Evolutionary conservation across 64 coral and sea anemone species (phyloP).

Genomic region (Pocillopora verrucosa): DNA sequence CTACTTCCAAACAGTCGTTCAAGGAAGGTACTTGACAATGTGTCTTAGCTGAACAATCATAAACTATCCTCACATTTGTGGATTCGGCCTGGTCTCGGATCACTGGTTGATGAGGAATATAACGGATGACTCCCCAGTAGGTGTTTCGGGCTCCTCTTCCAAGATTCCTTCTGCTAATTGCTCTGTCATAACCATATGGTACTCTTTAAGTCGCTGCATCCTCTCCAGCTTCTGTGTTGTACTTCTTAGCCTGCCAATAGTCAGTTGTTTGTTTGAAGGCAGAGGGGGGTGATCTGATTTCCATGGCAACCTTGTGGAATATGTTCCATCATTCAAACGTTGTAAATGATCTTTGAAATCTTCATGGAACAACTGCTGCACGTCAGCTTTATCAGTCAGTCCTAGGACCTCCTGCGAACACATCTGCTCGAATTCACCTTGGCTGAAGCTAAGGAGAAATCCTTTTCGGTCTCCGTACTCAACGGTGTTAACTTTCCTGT

Average conservation of each 20-base stretch:
- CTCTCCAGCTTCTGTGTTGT: slow-evolving; percentile 62
- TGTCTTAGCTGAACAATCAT: slow-evolving; percentile 45
- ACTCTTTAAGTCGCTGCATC: slow-evolving; percentile 48
- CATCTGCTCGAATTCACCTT: slow-evolving; percentile 69
- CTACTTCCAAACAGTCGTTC: slow-evolving; percentile 58
- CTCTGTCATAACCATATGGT: slow-evolving; percentile 53
- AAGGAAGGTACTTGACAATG: slow-evolving; percentile 37
- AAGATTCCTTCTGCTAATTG: slow-evolving; percentile 61
- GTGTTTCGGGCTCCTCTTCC: slow-evolving; percentile 26
- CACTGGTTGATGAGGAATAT: slow-evolving; percentile 45
- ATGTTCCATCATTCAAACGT: slow-evolving; percentile 64
- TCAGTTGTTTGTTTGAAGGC: slow-evolving; percentile 49
- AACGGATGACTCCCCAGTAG: slow-evolving; percentile 13
- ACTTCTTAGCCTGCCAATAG: slow-evolving; percentile 35
- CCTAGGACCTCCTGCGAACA: slow-evolving; percentile 81
- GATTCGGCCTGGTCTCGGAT: slow-evolving; percentile 42
- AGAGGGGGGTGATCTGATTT: slow-evolving; percentile 44
- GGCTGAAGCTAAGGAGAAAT: slow-evolving; percentile 53
- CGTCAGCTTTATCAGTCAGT: slow-evolving; percentile 24
- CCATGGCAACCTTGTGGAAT: slow-evolving; percentile 72
- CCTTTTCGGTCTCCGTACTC: slow-evolving; percentile 35
- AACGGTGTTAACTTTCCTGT: slow-evolving; percentile 26
- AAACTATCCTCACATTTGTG: slow-evolving; percentile 53
- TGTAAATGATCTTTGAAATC: slow-evolving; percentile 44
- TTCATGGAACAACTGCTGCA: slow-evolving; percentile 32